phyloP scores from a whole-genome alignment of 2,113 vertebrate genomes.

The Naja naja region DNA sequence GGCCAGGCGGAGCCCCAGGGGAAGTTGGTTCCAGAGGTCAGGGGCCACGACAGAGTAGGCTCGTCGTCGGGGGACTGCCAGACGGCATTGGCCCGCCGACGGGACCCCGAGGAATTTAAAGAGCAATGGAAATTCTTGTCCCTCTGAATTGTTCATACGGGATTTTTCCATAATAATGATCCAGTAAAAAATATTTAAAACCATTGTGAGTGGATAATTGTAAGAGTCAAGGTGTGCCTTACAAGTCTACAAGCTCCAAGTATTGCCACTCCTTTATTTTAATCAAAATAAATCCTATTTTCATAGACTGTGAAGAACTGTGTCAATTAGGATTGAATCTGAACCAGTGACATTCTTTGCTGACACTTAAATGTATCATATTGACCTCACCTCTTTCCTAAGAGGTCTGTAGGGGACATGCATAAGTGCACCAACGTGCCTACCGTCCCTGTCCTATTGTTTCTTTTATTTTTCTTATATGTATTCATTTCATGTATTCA shows the following conservation, averaged over 20 bases:
- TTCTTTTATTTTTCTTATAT: too few species aligned
- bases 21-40: too few species aligned
- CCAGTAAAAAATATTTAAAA: background rate
- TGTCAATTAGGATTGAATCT: background rate
- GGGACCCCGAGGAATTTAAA: too few species aligned
- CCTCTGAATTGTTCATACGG: background rate
- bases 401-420: too few species aligned
- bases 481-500: too few species aligned
- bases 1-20: too few species aligned
- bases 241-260: background rate
- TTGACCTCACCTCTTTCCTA: too few species aligned
- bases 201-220: background rate
- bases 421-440: too few species aligned
- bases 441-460: too few species aligned
- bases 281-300: background rate
- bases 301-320: background rate
- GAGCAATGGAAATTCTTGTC: background rate
- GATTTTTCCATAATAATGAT: background rate
- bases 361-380: background rate
- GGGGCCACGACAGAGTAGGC: too few species aligned
- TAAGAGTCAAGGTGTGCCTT: background rate
- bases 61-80: too few species aligned
- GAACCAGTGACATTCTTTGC: background rate
- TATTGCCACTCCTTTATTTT: background rate
- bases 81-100: too few species aligned